Percentiles rank a stretch among this genome's conserved stretches.
These are phyloP conservation scores for Leptogaster cylindrica DNA, from an alignment of 2,888 invertebrate species.

Conservation along the genomic window DNA sequence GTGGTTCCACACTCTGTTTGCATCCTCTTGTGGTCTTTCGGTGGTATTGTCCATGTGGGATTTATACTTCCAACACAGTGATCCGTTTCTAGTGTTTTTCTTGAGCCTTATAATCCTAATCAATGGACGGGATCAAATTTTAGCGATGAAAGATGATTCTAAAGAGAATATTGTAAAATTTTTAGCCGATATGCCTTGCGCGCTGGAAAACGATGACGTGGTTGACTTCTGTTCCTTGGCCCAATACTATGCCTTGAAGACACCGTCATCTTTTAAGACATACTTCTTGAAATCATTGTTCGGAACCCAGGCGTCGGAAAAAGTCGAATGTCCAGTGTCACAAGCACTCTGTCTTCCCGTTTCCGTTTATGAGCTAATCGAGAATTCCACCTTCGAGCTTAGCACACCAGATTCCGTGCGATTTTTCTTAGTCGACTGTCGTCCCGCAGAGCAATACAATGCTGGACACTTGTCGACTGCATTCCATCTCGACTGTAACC, in stretches of 20 bases:
- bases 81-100: constrained; percentile 96
- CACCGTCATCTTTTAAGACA: constrained; percentile 90
- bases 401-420: constrained; percentile 72
- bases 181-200: constrained; percentile 79
- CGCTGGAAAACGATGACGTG: constrained; percentile 91
- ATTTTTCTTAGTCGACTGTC: constrained; percentile 96
- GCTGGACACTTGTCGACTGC: constrained; percentile 96
- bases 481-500: constrained; percentile 95
- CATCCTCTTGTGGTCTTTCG: constrained; percentile 80
- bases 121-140: constrained; percentile 87
- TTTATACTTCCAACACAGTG: constrained; percentile 92
- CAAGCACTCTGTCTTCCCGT: constrained; percentile 95
- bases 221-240: constrained; percentile 96
- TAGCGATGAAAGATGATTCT: constrained; percentile 76
- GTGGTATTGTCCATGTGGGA: constrained; percentile 96
- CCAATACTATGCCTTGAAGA: constrained; percentile 93
- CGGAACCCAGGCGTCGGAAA: constrained; percentile 65
- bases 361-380: constrained; percentile 90
- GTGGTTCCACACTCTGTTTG: constrained; percentile 92
- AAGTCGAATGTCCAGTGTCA: constrained; percentile 67
- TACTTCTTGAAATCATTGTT: constrained; percentile 75
- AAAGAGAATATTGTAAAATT: constrained; percentile 73
- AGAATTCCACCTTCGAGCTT: constrained; percentile 75
- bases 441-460: constrained; percentile 96
- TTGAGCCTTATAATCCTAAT: constrained; percentile 93